Evolutionary conservation across 1,140 invertebrate species (phyloP).

Genomic region (Euura lappo): DNA sequence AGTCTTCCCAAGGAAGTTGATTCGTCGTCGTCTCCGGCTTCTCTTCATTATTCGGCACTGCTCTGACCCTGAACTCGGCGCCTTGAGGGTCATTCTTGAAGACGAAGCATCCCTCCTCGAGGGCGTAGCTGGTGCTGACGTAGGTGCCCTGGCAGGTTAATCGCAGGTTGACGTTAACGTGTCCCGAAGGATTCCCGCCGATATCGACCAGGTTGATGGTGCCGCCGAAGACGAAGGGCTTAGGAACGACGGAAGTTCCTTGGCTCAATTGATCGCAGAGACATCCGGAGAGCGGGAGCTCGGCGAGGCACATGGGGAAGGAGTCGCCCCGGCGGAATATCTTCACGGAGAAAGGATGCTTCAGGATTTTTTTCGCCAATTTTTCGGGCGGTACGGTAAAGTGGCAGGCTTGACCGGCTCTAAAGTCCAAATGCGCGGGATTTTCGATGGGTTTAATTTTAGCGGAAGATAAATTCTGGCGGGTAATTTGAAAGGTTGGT

Average conservation of each 20-base stretch:
- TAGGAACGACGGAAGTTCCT: not conserved
- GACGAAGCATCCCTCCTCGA: constrained; percentile 10
- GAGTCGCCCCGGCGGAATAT: constrained; percentile 20
- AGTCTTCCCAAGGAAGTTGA: constrained; percentile 10
- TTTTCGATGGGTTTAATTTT: not conserved
- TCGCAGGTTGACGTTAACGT: constrained; percentile 14
- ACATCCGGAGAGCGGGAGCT: constrained; percentile 24
- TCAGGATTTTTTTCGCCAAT: constrained; percentile 13
- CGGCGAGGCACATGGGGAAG: constrained; percentile 21
- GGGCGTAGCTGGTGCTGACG: constrained; percentile 10
- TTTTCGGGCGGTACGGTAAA: constrained; percentile 6
- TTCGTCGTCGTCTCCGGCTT: not conserved
- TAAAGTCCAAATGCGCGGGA: not conserved
- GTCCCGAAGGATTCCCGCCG: constrained; percentile 25
- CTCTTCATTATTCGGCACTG: not conserved
- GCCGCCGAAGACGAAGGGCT: constrained; percentile 23
- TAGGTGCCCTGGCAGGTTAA: constrained; percentile 27
- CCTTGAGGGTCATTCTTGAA: constrained; percentile 13
- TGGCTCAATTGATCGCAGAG: constrained; percentile 23
- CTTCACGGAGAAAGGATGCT: constrained; percentile 21
- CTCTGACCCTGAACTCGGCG: constrained; percentile 9
- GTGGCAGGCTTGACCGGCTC: constrained; percentile 18
- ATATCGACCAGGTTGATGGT: constrained; percentile 25
- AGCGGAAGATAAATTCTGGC: constrained; percentile 5
- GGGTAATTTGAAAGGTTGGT: constrained; percentile 17